Evolutionary conservation across 2,888 invertebrate genomes (phyloP).

Genomic region (Macrostomum cliftonense): DNA sequence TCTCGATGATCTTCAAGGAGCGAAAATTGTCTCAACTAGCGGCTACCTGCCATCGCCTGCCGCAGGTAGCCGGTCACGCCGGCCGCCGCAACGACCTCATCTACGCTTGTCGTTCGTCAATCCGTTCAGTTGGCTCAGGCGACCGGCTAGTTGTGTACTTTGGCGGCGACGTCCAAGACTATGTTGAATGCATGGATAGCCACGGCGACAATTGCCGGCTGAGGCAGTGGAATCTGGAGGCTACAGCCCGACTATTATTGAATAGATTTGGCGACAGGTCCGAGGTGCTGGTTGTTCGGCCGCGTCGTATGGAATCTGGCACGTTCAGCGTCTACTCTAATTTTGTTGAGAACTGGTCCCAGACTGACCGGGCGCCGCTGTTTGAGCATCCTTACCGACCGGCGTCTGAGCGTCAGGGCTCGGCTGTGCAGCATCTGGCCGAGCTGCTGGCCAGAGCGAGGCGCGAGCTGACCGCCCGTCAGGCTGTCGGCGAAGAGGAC

Average conservation of each 20-base stretch:
- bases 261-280: conserved; percentile 47
- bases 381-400: conserved; percentile 22
- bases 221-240: conserved; percentile 60
- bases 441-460: conserved; percentile 35
- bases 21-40: too few species aligned
- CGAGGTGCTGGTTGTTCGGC: conserved; percentile 27
- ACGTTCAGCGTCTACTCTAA: conserved; percentile 72
- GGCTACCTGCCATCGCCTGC: too few species aligned
- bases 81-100: too few species aligned
- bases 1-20: too few species aligned
- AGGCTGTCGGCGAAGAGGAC: not conserved
- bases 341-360: conserved; percentile 58
- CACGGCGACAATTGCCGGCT: conserved; percentile 46
- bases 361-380: conserved; percentile 53
- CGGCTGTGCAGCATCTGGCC: conserved; percentile 55
- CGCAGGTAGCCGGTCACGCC: too few species aligned
- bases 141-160: too few species aligned
- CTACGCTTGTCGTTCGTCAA: too few species aligned
- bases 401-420: conserved; percentile 50
- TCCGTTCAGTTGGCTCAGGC: too few species aligned
- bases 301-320: conserved; percentile 55
- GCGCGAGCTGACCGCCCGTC: not conserved
- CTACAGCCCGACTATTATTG: conserved; percentile 51
- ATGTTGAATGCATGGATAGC: conserved; percentile 59
- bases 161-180: conserved; percentile 73